These are phyloP conservation scores for Paraplagusia blochii DNA, from an alignment of 2,113 vertebrate genomes.

Conservation along the genomic window DNA sequence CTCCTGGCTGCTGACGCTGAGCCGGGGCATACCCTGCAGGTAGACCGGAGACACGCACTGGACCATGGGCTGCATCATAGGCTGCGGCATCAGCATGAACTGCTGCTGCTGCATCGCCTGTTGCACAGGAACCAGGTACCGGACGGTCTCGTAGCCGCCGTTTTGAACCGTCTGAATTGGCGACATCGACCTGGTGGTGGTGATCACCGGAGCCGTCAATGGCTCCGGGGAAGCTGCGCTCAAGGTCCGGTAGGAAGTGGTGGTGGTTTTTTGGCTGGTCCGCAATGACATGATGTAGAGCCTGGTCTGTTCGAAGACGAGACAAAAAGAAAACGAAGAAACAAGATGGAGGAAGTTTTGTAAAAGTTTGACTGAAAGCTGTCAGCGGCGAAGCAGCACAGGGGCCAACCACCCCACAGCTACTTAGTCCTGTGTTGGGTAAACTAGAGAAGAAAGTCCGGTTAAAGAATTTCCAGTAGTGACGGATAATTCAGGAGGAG, in stretches of 20 bases:
- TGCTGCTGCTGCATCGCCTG: slow-evolving; percentile 43
- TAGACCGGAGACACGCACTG: slow-evolving; percentile 55
- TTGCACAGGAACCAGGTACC: slow-evolving; percentile 61
- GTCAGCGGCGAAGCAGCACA: not conserved
- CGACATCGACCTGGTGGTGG: slow-evolving; percentile 10
- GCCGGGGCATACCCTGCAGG: slow-evolving; percentile 38
- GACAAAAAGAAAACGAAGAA: not conserved
- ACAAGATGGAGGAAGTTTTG: not conserved
- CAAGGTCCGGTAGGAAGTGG: slow-evolving; percentile 52
- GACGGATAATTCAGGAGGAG: not conserved
- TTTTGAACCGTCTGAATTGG: slow-evolving; percentile 39
- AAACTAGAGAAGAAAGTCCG: slow-evolving; percentile 40
- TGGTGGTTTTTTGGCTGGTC: slow-evolving; percentile 38
- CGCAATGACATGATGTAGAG: slow-evolving; percentile 58
- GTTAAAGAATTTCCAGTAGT: not conserved
- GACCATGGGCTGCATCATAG: slow-evolving; percentile 25
- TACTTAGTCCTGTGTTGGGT: slow-evolving; percentile 27
- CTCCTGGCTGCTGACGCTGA: slow-evolving; percentile 53
- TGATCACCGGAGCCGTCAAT: slow-evolving; percentile 7
- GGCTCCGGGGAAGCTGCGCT: slow-evolving; percentile 53
- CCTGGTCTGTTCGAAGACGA: not conserved
- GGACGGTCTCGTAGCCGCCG: slow-evolving; percentile 48
- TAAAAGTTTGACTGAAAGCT: not conserved
- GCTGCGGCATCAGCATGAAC: slow-evolving; percentile 35
- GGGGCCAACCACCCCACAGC: not conserved